These are phyloP conservation scores for Cyanoderma ruficeps DNA, from an alignment of 2,113 vertebrate genomes.

Conservation along the genomic window DNA sequence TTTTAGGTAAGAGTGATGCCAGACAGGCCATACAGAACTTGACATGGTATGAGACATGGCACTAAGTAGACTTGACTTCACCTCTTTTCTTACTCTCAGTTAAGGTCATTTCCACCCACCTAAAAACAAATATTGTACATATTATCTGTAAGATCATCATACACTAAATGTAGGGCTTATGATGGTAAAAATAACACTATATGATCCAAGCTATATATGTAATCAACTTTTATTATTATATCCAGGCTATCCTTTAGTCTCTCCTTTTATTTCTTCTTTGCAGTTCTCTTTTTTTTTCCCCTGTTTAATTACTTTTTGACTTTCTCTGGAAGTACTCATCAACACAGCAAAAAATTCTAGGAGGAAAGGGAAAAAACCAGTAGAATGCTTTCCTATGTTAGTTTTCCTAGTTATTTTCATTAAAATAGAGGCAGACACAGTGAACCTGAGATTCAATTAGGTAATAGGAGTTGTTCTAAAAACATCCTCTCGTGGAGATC, in stretches of 20 bases:
- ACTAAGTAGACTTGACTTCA: neutral
- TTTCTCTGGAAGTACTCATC: neutral
- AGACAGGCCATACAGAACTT: neutral
- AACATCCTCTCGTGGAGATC: neutral
- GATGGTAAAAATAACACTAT: neutral
- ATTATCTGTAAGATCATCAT: neutral
- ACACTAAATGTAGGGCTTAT: neutral
- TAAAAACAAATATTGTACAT: neutral
- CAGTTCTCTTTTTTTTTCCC: neutral
- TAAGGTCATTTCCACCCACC: neutral
- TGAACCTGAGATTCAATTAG: neutral
- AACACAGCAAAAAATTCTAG: neutral
- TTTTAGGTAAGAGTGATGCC: neutral
- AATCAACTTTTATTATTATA: neutral
- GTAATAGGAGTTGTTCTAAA: slow-evolving; percentile 10
- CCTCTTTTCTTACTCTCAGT: neutral
- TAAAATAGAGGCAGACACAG: neutral
- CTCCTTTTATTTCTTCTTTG: neutral
- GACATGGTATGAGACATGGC: neutral
- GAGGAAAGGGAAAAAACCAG: neutral
- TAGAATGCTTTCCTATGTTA: neutral
- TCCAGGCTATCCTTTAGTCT: neutral
- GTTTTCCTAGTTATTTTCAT: neutral
- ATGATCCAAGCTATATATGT: neutral
- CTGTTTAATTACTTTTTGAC: neutral